Percentiles rank a stretch among this genome's conserved stretches.
These are phyloP conservation scores for Poeciliopsis occidentalis DNA, from an alignment of 2,113 vertebrate species.

Conservation along the genomic window DNA sequence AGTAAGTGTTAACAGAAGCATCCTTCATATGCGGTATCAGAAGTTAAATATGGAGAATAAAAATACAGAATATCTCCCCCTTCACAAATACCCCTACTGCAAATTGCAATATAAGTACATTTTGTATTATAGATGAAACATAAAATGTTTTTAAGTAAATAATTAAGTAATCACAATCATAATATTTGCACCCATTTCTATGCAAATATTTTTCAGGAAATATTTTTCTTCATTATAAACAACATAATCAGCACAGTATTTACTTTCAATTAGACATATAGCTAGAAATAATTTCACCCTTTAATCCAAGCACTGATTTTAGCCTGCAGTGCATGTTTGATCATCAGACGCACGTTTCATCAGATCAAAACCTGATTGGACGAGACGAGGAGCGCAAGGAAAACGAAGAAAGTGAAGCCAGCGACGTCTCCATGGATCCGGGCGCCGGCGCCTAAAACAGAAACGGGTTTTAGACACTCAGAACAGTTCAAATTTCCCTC, in stretches of 20 bases:
- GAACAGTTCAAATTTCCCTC: background rate
- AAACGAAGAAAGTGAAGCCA: conserved; percentile 34
- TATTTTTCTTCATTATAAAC: background rate
- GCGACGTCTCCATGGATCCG: conserved; percentile 21
- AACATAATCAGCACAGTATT: background rate
- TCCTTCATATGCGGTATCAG: background rate
- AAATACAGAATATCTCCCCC: too few species aligned
- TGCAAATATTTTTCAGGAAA: background rate
- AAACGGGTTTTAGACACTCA: conserved; percentile 15
- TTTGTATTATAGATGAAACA: background rate
- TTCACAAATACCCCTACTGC: too few species aligned
- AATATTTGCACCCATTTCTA: conserved; percentile 30
- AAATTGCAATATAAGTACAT: background rate
- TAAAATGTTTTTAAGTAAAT: background rate
- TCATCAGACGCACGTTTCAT: background rate
- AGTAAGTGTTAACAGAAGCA: background rate
- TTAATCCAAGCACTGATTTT: background rate
- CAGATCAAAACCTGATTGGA: conserved; percentile 30
- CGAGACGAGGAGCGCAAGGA: conserved; percentile 40
- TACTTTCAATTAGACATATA: conserved; percentile 11
- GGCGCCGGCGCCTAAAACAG: conserved; percentile 24
- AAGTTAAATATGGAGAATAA: background rate
- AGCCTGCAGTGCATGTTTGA: too few species aligned
- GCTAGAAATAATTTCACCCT: background rate
- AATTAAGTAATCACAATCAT: background rate